Percentiles rank a stretch among this genome's conserved stretches.
Evolutionary conservation across 2,797 vertebrate genomes (phyloP).

Genomic region (Rhinichthys osculus): DNA sequence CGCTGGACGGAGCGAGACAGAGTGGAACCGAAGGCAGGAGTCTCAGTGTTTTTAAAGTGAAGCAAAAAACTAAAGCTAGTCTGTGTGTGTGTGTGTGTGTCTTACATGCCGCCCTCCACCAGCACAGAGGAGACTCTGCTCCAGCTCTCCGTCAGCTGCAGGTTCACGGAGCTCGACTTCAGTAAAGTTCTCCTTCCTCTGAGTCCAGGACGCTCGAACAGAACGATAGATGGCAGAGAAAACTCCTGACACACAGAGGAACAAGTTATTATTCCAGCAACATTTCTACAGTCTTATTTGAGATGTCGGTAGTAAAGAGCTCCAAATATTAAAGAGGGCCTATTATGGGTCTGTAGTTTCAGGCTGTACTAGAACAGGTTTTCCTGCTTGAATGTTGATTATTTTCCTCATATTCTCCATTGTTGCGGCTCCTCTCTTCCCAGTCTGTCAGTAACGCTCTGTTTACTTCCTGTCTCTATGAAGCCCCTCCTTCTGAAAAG

Average conservation of each 20-base stretch:
- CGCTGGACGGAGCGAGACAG: neutral
- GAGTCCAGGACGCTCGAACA: slow-evolving; percentile 37
- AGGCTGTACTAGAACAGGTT: no score
- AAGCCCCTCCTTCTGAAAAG: no score
- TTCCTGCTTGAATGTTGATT: no score
- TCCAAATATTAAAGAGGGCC: neutral
- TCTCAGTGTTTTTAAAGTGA: no score
- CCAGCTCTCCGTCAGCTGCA: slow-evolving; percentile 32
- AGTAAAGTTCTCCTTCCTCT: slow-evolving; percentile 2
- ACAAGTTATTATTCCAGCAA: neutral
- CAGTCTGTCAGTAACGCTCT: no score
- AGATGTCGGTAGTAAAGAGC: no score
- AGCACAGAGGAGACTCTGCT: slow-evolving; percentile 12
- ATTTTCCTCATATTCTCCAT: no score
- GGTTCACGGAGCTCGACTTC: slow-evolving; percentile 34
- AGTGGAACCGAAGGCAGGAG: neutral
- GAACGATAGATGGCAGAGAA: slow-evolving; percentile 4
- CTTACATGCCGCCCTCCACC: slow-evolving; percentile 30
- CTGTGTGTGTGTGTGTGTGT: neutral
- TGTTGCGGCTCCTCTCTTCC: no score
- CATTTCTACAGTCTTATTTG: neutral
- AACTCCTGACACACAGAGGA: slow-evolving; percentile 27
- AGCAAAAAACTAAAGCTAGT: no score
- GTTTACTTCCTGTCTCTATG: no score
- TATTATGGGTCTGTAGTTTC: no score